These are phyloP conservation scores for Martes martes DNA, from an alignment of 2,113 vertebrate species.

Conservation along the genomic window DNA sequence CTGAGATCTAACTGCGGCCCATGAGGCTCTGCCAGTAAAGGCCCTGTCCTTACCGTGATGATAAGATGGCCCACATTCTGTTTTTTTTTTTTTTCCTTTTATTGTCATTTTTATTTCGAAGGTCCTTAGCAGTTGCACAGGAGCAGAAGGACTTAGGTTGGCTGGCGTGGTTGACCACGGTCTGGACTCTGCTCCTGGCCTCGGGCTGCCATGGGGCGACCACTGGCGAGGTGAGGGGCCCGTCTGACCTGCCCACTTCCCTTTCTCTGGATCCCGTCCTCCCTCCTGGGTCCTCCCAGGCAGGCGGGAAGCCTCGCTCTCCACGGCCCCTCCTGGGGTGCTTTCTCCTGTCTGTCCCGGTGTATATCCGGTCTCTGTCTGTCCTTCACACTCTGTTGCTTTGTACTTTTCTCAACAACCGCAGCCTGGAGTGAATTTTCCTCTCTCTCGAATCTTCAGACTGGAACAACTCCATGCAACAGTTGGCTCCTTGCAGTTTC, in stretches of 20 bases:
- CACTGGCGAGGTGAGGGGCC: neutral
- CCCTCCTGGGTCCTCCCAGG: neutral
- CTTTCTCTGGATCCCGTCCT: neutral
- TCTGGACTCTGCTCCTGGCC: neutral
- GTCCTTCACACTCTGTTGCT: neutral
- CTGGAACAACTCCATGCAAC: too few species aligned
- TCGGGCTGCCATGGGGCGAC: neutral
- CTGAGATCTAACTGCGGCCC: neutral
- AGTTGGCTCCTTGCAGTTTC: neutral
- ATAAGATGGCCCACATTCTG: too few species aligned
- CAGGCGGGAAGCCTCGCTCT: neutral
- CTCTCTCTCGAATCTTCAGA: neutral
- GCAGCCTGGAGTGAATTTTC: neutral
- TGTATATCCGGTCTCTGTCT: neutral
- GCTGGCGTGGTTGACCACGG: neutral
- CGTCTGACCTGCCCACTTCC: accelerated
- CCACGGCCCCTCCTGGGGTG: neutral
- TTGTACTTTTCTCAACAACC: neutral
- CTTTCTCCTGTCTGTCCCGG: neutral
- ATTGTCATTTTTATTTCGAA: accelerated
- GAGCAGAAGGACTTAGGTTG: neutral
- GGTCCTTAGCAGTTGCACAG: neutral
- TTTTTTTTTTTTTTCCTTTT: accelerated
- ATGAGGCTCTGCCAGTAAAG: neutral
- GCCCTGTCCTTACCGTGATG: too few species aligned